Evolutionary conservation across 2,797 vertebrate species (phyloP).

Genomic region (Neosilurus hyrtlii): DNA sequence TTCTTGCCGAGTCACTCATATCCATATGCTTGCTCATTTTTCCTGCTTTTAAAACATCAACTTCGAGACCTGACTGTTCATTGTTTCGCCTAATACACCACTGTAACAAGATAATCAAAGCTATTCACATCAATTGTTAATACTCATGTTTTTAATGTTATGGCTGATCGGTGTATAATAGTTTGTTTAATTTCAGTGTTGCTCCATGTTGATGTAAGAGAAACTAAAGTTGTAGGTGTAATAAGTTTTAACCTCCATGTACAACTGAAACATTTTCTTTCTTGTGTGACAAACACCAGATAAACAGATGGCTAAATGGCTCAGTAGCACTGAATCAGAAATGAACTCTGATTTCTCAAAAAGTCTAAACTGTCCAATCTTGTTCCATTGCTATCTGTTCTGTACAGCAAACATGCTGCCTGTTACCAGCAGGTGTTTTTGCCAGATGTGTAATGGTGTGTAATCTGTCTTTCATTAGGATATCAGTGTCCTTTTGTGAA

Average conservation of each 20-base stretch:
- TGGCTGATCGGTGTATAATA: neutral
- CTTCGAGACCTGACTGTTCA: too few relatives aligned
- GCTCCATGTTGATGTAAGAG: neutral
- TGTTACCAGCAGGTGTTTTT: constrained; percentile 21
- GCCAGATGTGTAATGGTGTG: constrained; percentile 36
- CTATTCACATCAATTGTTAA: too few relatives aligned
- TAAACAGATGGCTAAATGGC: neutral
- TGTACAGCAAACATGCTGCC: constrained; percentile 8
- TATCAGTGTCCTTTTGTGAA: constrained; percentile 50
- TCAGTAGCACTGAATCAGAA: neutral
- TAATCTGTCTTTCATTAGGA: constrained; percentile 35
- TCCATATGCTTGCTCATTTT: too few relatives aligned
- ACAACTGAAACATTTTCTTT: neutral
- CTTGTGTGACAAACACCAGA: neutral
- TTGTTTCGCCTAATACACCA: too few relatives aligned
- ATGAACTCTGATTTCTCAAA: too few relatives aligned
- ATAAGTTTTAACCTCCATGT: neutral
- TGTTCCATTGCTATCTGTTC: constrained; percentile 28
- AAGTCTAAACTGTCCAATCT: constrained; percentile 1
- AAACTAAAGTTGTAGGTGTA: neutral
- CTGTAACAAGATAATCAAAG: too few relatives aligned
- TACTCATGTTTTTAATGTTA: too few relatives aligned
- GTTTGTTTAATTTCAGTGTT: neutral
- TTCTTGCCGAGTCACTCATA: too few relatives aligned
- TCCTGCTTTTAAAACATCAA: too few relatives aligned